Conservation (phyloP, 1,140 invertebrate genomes). For the Drosophila funebris region DNA sequence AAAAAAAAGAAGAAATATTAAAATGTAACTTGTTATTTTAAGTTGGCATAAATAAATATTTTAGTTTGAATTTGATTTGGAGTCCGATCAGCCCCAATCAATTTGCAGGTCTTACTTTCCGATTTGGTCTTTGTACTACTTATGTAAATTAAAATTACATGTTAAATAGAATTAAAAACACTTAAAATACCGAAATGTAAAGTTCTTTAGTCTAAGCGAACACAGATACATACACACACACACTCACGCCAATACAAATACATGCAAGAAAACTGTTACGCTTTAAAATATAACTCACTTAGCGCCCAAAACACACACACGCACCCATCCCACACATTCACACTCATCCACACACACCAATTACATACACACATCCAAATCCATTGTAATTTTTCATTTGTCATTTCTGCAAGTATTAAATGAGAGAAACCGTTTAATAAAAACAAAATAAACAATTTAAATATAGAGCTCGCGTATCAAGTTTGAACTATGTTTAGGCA, state of each 20-base stretch:
- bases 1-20: background rate
- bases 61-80: slow-evolving; percentile 50
- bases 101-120: slow-evolving; percentile 45
- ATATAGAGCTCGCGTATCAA: slow-evolving; percentile 48
- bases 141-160: slow-evolving; percentile 68
- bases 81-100: slow-evolving; percentile 37
- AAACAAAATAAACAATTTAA: slow-evolving; percentile 22
- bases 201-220: slow-evolving; percentile 60
- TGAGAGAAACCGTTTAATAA: slow-evolving; percentile 67
- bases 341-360: slow-evolving; percentile 14
- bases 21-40: slow-evolving; percentile 51
- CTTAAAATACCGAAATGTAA: slow-evolving; percentile 56
- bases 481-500: slow-evolving; percentile 49
- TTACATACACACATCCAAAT: background rate
- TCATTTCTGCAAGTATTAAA: slow-evolving; percentile 75
- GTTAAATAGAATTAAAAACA: slow-evolving; percentile 55
- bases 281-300: slow-evolving; percentile 64
- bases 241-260: slow-evolving; percentile 32
- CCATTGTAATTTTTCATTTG: slow-evolving; percentile 76
- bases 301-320: slow-evolving; percentile 33
- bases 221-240: slow-evolving; percentile 30
- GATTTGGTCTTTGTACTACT: slow-evolving; percentile 50
- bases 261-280: slow-evolving; percentile 80
- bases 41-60: slow-evolving; percentile 28
- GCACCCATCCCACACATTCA: slow-evolving; percentile 18